Evolutionary conservation across 2,113 vertebrate genomes (phyloP).

Genomic region (Fukomys damarensis): DNA sequence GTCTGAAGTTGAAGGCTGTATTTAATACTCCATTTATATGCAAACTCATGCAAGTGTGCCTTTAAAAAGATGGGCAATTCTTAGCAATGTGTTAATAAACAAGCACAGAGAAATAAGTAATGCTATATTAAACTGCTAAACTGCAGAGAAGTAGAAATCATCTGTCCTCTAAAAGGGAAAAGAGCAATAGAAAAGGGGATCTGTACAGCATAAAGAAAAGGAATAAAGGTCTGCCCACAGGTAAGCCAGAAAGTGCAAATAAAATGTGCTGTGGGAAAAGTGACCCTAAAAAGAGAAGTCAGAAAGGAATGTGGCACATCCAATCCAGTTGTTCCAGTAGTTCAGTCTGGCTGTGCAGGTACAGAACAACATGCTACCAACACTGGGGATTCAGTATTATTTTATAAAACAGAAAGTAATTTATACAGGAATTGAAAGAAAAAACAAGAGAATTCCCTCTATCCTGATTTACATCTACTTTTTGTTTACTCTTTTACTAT

Average conservation of each 20-base stretch:
- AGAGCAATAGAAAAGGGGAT: background rate
- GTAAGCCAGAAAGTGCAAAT: background rate
- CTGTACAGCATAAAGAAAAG: background rate
- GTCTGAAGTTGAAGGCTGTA: slow-evolving; percentile 53
- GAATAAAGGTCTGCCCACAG: background rate
- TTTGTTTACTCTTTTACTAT: background rate
- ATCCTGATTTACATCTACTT: background rate
- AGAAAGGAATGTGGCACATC: background rate
- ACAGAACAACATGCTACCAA: background rate
- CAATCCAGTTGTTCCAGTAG: background rate
- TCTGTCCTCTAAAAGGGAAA: background rate
- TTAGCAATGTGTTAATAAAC: slow-evolving; percentile 45
- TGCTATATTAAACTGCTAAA: background rate
- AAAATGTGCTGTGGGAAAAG: background rate
- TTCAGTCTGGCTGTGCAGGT: background rate
- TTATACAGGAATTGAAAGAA: slow-evolving; percentile 15
- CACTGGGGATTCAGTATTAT: background rate
- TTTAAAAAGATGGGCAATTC: slow-evolving; percentile 55
- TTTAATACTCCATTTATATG: slow-evolving; percentile 67
- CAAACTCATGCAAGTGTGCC: slow-evolving; percentile 61
- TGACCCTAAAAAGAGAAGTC: background rate
- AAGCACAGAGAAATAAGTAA: slow-evolving; percentile 32
- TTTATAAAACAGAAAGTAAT: slow-evolving; percentile 41
- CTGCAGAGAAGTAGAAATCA: background rate
- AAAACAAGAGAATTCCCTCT: slow-evolving; percentile 1